phyloP scores from a whole-genome alignment of 2,797 vertebrate genomes.

The Girardinus metallicus region DNA sequence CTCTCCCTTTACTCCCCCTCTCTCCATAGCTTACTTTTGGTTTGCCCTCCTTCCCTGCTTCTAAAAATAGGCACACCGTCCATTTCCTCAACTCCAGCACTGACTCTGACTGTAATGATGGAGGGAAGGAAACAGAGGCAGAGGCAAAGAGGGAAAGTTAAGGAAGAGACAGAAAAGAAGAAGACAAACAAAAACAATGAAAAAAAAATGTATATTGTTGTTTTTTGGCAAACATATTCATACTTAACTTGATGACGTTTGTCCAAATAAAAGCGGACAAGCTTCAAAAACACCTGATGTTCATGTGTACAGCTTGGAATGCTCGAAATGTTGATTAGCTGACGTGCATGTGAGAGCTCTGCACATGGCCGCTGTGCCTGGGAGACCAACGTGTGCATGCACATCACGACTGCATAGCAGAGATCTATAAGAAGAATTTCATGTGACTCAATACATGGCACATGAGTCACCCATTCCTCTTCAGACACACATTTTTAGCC shows the following conservation, averaged over 20 bases:
- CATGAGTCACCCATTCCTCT: constrained; percentile 8
- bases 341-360: constrained; percentile 28
- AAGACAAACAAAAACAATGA: background rate
- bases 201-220: background rate
- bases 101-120: constrained; percentile 71
- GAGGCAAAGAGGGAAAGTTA: background rate
- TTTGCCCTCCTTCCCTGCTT: constrained; percentile 75
- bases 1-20: constrained; percentile 40
- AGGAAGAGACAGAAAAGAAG: background rate
- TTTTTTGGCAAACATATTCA: background rate
- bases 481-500: constrained; percentile 6
- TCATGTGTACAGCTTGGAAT: constrained; percentile 2
- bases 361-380: constrained; percentile 18
- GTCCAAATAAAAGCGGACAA: background rate
- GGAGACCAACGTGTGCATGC: background rate
- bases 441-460: background rate
- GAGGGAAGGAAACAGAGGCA: constrained; percentile 53
- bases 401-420: background rate
- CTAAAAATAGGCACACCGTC: constrained; percentile 81
- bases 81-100: constrained; percentile 68
- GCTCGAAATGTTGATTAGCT: constrained; percentile 13
- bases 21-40: constrained; percentile 67
- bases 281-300: constrained; percentile 29
- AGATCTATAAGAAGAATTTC: constrained; percentile 4
- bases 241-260: background rate